Evolutionary conservation across 2,113 vertebrate genomes (phyloP), one percentile per base, ranked within the genome.

Genomic region (Lepidothrix coronata): DNA sequence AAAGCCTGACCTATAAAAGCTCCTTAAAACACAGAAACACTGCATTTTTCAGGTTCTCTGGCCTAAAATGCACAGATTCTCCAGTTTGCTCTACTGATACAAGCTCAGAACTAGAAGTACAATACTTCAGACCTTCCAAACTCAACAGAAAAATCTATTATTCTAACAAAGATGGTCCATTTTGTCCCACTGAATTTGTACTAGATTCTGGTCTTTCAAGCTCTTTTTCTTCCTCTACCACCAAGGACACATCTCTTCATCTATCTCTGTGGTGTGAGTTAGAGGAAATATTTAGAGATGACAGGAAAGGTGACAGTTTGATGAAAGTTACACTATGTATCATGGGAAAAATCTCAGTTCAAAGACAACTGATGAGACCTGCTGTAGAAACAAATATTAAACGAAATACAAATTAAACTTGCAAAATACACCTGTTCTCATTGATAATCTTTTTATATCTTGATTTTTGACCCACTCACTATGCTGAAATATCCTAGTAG

Each of bases 1-100:
- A 90, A 88, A 93, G 39, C 35, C 54, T 90, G 82, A 93, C 91
- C 85, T 80, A 85, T 39, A 83, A 91, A 94, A 90, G 43, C 41
- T 66, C 22, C 67, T 73, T 43, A 30, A 93, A 89, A 74, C 28
- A 37, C 8, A 74, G 62, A 83, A 81, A 91, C 8, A 9, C 12
- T 37, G 30, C 39, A 23, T 92, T 96, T 97, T 84, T 86, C 33
- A 77, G 35, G 33, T 67, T 84, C 39, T 84, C 43, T n/a, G 17
- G 28, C 28, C 39, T 49, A 23, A 89, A 77, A 28, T 1, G 1
- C 31, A 46, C 24, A 71, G 39, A 27, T 33, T 76, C 11, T 44
- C 46, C 59, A 49, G 6, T 81, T 81, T 18, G 3, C 13, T 73
- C 7, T 57, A 21, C 25, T n/a, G 18, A 28, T 76, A 33, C 10